Evolutionary conservation across 2,888 invertebrate genomes (phyloP).

Genomic region (Drosophila diplacantha): DNA sequence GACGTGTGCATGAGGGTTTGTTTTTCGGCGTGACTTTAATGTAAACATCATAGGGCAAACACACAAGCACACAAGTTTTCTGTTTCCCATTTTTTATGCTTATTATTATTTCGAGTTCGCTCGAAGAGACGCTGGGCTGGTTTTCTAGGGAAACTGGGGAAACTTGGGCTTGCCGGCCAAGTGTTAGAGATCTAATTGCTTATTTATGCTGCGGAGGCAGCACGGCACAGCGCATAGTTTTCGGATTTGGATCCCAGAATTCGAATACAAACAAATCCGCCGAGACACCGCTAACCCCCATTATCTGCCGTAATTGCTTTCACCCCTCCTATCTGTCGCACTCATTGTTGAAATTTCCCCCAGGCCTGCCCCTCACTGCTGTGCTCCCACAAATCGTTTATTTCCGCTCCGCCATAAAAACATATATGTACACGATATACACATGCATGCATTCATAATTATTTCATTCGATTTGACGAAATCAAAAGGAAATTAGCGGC

Average conservation of each 20-base stretch:
- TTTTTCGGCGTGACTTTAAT: slow-evolving; percentile 53
- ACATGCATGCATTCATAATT: slow-evolving; percentile 22
- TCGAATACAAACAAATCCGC: slow-evolving; percentile 5
- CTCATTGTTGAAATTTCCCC: background rate
- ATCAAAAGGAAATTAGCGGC: slow-evolving; percentile 28
- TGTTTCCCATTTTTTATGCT: slow-evolving; percentile 22
- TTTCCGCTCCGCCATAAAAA: slow-evolving; percentile 37
- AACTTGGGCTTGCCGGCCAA: slow-evolving; percentile 12
- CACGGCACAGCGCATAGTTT: background rate
- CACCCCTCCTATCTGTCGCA: slow-evolving; percentile 24
- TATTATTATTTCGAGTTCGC: slow-evolving; percentile 33
- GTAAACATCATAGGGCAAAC: slow-evolving; percentile 54
- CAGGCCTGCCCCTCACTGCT: slow-evolving; percentile 3
- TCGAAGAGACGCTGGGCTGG: slow-evolving; percentile 16
- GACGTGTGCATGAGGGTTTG: slow-evolving; percentile 21
- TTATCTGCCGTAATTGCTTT: slow-evolving; percentile 46
- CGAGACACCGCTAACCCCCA: slow-evolving; percentile 45
- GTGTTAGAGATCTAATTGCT: slow-evolving; percentile 31
- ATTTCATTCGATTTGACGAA: slow-evolving; percentile 30
- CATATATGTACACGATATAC: background rate
- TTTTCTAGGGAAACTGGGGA: slow-evolving; percentile 32
- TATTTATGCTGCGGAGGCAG: background rate
- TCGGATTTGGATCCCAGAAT: background rate
- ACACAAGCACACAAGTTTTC: slow-evolving; percentile 9
- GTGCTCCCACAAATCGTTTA: slow-evolving; percentile 23